Conservation (phyloP, 2,888 invertebrate genomes). For the Zygothrica quintamaculata region DNA sequence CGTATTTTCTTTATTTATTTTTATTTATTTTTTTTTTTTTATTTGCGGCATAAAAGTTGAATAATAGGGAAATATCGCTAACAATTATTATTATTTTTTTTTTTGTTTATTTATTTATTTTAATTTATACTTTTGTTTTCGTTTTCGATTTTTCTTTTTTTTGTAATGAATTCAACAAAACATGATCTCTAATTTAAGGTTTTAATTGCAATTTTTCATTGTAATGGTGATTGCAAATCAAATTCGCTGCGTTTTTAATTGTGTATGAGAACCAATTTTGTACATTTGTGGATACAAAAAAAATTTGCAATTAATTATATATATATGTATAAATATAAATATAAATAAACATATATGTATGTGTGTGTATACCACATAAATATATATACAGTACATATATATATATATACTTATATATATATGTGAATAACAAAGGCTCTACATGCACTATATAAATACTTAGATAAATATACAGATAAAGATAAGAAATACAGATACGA, state of each 20-base stretch:
- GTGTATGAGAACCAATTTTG: conserved; percentile 78
- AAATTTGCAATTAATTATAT: conserved; percentile 42
- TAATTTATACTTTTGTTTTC: no score
- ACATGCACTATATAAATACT: conserved; percentile 62
- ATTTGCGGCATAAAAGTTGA: conserved; percentile 70
- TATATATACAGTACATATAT: conserved; percentile 10
- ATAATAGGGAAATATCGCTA: conserved; percentile 63
- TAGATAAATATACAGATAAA: conserved; percentile 42
- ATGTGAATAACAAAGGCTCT: conserved; percentile 69
- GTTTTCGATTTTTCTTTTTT: no score
- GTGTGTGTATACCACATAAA: conserved; percentile 12
- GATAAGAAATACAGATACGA: conserved; percentile 23
- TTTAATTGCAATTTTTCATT: conserved; percentile 57
- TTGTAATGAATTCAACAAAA: conserved; percentile 66
- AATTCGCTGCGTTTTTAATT: conserved; percentile 75
- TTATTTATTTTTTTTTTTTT: conserved; percentile 7
- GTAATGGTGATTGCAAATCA: conserved; percentile 65
- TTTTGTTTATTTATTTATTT: not conserved
- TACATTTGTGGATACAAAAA: conserved; percentile 66
- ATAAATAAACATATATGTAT: conserved; percentile 16
- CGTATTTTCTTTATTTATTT: conserved; percentile 4
- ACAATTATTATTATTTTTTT: conserved; percentile 32
- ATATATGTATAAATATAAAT: conserved; percentile 31
- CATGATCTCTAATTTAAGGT: conserved; percentile 49
- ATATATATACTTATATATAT: conserved; percentile 26